phyloP scores from a whole-genome alignment of 2,797 vertebrate genomes.

The Poeciliopsis infans region DNA sequence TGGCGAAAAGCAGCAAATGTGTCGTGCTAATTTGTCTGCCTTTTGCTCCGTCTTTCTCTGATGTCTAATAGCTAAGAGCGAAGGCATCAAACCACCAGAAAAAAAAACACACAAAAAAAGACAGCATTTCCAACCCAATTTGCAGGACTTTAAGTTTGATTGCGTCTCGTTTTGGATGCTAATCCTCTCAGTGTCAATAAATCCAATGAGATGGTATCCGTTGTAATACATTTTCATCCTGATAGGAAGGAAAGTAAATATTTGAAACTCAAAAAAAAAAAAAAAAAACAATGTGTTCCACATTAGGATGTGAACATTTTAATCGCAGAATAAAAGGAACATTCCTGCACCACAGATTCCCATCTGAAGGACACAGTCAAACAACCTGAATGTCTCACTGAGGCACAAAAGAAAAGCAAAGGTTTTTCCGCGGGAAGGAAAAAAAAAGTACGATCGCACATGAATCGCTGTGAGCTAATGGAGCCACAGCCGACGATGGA shows the following conservation, averaged over 20 bases:
- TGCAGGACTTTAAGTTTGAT: background rate
- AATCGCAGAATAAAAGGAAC: background rate
- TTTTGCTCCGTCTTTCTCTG: background rate
- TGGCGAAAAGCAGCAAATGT: background rate
- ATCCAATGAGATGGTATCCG: background rate
- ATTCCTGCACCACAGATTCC: constrained; percentile 13
- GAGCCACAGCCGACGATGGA: constrained; percentile 35
- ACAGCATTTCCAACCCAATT: background rate
- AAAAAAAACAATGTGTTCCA: background rate
- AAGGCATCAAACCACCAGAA: background rate
- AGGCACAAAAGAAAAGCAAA: constrained; percentile 23
- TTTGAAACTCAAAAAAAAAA: no score
- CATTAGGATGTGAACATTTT: background rate
- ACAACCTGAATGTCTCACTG: constrained; percentile 6
- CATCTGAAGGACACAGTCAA: constrained; percentile 2
- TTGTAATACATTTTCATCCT: background rate
- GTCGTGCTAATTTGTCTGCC: background rate
- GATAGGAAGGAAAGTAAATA: background rate
- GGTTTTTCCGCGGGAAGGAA: constrained; percentile 19
- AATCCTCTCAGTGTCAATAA: background rate
- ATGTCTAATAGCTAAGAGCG: background rate
- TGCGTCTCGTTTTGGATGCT: background rate
- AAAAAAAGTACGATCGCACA: constrained; percentile 24
- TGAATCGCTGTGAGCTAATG: constrained; percentile 49
- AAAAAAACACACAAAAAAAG: background rate